phyloP scores from a whole-genome alignment of 2,888 invertebrate species.

The Drosophila mayaguana region DNA sequence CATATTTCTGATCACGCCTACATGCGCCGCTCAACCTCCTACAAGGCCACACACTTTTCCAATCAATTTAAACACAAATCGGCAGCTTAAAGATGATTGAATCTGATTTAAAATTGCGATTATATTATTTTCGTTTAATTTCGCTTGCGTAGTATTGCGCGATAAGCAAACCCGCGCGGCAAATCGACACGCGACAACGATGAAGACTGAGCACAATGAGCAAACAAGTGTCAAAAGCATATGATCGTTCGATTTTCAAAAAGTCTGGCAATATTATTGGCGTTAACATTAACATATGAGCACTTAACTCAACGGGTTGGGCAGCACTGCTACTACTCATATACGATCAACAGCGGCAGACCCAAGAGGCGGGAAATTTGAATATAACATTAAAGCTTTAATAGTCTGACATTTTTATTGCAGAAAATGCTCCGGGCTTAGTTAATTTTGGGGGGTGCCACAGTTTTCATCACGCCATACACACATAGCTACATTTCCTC shows the following conservation, averaged over 20 bases:
- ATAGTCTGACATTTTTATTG: slow-evolving; percentile 26
- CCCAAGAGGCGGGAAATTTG: background rate
- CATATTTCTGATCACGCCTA: slow-evolving; percentile 30
- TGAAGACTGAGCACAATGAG: slow-evolving; percentile 52
- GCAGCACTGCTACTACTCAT: slow-evolving; percentile 26
- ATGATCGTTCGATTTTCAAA: slow-evolving; percentile 50
- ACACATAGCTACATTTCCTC: slow-evolving; percentile 35
- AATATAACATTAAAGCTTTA: slow-evolving; percentile 3
- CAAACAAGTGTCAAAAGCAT: slow-evolving; percentile 72
- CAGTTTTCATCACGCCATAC: slow-evolving; percentile 36
- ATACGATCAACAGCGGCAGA: slow-evolving; percentile 34
- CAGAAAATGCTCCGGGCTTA: slow-evolving; percentile 62
- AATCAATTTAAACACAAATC: slow-evolving; percentile 48
- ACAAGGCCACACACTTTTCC: slow-evolving; percentile 36
- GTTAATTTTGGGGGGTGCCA: slow-evolving; percentile 4
- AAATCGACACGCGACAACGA: slow-evolving; percentile 56
- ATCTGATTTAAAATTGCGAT: slow-evolving; percentile 42
- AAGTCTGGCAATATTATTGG: slow-evolving; percentile 31
- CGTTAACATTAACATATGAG: slow-evolving; percentile 27
- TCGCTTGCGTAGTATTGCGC: slow-evolving; percentile 56
- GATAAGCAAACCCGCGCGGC: slow-evolving; percentile 56
- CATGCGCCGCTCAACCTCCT: slow-evolving; percentile 14
- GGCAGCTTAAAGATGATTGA: slow-evolving; percentile 35
- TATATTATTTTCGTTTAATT: slow-evolving; percentile 16
- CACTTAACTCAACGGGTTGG: background rate